Conservation (phyloP, 1,140 invertebrate species). For the Oncopodura yosiiana region DNA sequence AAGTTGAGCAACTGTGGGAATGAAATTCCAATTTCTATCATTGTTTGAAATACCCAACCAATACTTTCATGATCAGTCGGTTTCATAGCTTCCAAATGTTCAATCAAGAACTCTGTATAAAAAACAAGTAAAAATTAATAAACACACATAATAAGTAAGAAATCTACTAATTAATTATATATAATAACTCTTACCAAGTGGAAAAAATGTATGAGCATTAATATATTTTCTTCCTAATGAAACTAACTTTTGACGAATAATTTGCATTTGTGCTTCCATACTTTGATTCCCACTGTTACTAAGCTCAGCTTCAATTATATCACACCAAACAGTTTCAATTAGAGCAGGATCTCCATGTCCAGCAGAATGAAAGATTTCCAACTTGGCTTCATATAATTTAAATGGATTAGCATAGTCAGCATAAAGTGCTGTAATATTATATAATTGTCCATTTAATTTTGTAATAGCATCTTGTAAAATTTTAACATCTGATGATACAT, state of each 20-base stretch:
- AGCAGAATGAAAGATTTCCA: conserved; percentile 49
- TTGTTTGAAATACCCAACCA: conserved; percentile 31
- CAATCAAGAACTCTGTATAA: conserved; percentile 30
- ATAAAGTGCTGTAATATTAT: conserved; percentile 56
- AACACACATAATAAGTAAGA: not conserved
- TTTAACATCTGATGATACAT: conserved; percentile 41
- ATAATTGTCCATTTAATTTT: conserved; percentile 47
- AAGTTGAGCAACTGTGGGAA: conserved; percentile 24
- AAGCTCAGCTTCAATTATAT: conserved; percentile 45
- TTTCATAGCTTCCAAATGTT: conserved; percentile 33
- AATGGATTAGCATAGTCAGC: conserved; percentile 46
- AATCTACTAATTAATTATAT: not conserved
- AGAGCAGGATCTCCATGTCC: conserved; percentile 44
- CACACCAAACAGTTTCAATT: conserved; percentile 47
- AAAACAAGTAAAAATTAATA: not conserved
- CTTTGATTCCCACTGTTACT: conserved; percentile 11
- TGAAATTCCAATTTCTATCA: conserved; percentile 29
- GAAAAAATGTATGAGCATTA: conserved; percentile 46
- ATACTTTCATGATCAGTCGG: conserved; percentile 25
- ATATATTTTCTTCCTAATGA: conserved; percentile 42
- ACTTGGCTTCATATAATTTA: conserved; percentile 45
- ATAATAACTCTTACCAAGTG: conserved; percentile 43
- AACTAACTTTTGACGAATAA: conserved; percentile 42
- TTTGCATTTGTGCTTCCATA: conserved; percentile 37
- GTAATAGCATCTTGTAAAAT: conserved; percentile 39